These are phyloP conservation scores for Mimumesa dahlbomi DNA, from an alignment of 2,888 invertebrate genomes.

Conservation along the genomic window DNA sequence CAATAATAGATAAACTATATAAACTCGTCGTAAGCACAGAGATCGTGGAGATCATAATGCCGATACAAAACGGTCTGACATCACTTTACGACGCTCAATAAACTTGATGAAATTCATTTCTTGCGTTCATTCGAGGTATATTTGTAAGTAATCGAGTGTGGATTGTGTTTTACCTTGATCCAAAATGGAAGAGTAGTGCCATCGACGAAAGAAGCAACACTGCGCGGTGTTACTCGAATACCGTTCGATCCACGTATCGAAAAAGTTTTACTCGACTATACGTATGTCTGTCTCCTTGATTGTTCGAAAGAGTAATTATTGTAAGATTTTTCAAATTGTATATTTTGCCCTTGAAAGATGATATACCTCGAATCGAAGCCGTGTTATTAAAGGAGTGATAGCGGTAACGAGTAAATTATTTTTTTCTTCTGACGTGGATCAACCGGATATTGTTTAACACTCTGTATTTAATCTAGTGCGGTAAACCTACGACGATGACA, in stretches of 20 bases:
- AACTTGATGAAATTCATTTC: slow-evolving; percentile 44
- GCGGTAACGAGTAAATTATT: not conserved
- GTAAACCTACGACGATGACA: slow-evolving; percentile 51
- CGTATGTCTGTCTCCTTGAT: slow-evolving; percentile 1
- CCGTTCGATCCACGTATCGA: slow-evolving; percentile 7
- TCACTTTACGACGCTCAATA: slow-evolving; percentile 53
- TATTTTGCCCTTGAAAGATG: slow-evolving; percentile 6
- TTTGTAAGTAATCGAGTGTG: slow-evolving; percentile 65
- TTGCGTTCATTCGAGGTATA: slow-evolving; percentile 47
- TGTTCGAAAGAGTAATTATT: slow-evolving; percentile 31
- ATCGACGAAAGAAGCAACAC: slow-evolving; percentile 49
- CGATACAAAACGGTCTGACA: slow-evolving; percentile 33
- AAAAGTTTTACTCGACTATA: not conserved
- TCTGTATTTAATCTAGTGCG: slow-evolving; percentile 40
- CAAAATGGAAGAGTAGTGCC: slow-evolving; percentile 56
- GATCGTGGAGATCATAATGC: slow-evolving; percentile 18
- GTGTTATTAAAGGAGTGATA: not conserved
- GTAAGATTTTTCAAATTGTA: slow-evolving; percentile 14
- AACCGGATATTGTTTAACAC: slow-evolving; percentile 45
- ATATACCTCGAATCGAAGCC: not conserved
- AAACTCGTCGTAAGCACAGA: slow-evolving; percentile 9
- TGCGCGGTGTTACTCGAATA: slow-evolving; percentile 43
- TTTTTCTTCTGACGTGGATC: slow-evolving; percentile 6
- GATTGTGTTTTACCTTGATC: slow-evolving; percentile 54
- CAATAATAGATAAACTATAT: not conserved